Base-by-base conservation (phyloP, 2,113 vertebrate genomes). In the Pedionomus torquatus region DNA sequence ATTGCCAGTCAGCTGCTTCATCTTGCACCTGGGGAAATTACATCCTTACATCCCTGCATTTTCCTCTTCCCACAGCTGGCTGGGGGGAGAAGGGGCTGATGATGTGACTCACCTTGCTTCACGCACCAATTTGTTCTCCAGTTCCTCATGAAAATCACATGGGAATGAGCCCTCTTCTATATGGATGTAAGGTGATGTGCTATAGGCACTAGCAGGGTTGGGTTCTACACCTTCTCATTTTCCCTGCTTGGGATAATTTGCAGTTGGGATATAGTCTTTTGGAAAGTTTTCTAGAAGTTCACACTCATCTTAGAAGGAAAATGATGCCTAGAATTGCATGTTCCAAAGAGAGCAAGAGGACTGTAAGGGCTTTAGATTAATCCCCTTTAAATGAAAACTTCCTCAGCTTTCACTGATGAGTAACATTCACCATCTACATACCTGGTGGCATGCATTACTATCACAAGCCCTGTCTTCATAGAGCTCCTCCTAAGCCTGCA, bases 361-460 rank as follows among this genome's bases (percentile, higher is more conserved):
- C 81, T 96, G 58, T 24, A 77, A 96, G 60, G 64, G 70, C 43
- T 71, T 97, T 96, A 96, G 58, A 94, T 94, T 96, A 97, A 97
- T 97, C 89, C 91, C 69, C 54, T 97, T 94, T 96, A 96, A 97
- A 97, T 96, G 90, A 97, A 96, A 97, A 87, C 90, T 97, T 95
- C 90, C 90, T 94, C 90, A 83, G 84, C 76, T 96, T 85, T 91
- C 94, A 87, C 76, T 93, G 90, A 94, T 80, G 84, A 95, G 93
- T 93, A 82, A 94, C 64, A 33, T 85, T 86, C 13, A 21, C 76
- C 74, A 90, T 93, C 80, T 91, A 55, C 93, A 91, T 65, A 74
- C 71, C 66, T 81, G 61, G 68, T 90, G 89, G 55, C 15, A 4
- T 65, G 77, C 49, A 24, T 84, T 43, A 66, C 61, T 85, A 76